A percentile compares a stretch with the other conserved stretches of the same genome.
These are phyloP conservation scores for Passer domesticus DNA, from an alignment of 2,113 vertebrate genomes.

Conservation along the genomic window DNA sequence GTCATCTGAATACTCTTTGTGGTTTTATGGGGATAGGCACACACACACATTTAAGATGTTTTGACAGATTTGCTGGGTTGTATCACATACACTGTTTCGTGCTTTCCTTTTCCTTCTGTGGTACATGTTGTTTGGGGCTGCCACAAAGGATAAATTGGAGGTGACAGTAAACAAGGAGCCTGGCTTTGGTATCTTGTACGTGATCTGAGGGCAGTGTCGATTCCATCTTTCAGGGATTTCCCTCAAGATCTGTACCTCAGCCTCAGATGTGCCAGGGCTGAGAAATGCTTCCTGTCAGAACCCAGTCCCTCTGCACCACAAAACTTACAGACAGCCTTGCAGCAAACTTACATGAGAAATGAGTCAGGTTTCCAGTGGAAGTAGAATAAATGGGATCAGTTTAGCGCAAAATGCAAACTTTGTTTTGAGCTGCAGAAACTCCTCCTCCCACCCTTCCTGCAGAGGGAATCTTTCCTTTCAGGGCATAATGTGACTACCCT, in stretches of 20 bases:
- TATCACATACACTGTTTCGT: neutral
- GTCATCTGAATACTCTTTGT: neutral
- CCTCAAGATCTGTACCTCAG: neutral
- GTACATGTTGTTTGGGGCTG: neutral
- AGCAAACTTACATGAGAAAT: neutral
- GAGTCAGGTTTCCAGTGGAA: neutral
- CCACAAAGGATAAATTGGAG: neutral
- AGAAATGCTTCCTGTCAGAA: neutral
- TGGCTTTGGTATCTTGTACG: neutral
- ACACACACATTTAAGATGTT: neutral
- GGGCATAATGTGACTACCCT: neutral
- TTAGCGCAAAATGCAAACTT: neutral
- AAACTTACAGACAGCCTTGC: neutral
- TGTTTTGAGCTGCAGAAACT: neutral
- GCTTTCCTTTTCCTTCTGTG: neutral
- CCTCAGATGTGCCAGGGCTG: neutral
- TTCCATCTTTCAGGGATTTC: neutral
- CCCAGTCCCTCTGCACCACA: neutral
- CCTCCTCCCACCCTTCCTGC: neutral
- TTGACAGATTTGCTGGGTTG: neutral
- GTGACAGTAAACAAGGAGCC: constrained; percentile 30
- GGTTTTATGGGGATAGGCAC: neutral
- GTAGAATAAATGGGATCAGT: neutral
- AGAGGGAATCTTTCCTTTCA: neutral
- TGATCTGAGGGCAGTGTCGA: constrained; percentile 9